Conservation (phyloP, 2,113 vertebrate species). For the Petrocephalus zakoni region DNA sequence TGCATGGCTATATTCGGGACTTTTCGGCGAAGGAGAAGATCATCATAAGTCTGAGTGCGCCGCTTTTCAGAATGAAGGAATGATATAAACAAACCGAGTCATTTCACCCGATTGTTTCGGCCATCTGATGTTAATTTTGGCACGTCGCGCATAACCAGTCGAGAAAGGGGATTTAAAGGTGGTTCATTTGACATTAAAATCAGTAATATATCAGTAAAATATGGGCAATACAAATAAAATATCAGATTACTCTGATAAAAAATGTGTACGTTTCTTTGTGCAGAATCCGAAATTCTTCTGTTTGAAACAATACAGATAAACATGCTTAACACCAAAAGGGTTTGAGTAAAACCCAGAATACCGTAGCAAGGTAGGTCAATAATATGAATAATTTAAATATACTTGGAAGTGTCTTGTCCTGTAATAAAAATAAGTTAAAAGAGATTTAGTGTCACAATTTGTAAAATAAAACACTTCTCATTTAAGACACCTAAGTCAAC, state of each 20-base stretch:
- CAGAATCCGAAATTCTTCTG: neutral
- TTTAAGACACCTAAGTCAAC: neutral
- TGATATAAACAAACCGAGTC: neutral
- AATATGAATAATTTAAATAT: neutral
- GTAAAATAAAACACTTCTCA: neutral
- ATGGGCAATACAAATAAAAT: neutral
- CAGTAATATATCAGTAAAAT: neutral
- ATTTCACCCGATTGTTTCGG: neutral
- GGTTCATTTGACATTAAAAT: neutral
- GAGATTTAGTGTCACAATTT: neutral
- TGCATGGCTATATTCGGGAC: slow-evolving; percentile 27
- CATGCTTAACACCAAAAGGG: neutral
- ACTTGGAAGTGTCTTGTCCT: neutral
- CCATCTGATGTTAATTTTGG: neutral
- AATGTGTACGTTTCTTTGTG: neutral
- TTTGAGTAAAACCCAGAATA: neutral
- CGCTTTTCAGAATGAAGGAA: neutral
- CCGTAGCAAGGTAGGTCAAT: neutral
- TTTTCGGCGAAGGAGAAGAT: slow-evolving; percentile 19
- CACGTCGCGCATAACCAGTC: neutral
- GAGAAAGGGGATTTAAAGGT: neutral
- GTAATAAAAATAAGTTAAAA: neutral
- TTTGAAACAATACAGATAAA: neutral
- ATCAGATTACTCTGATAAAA: neutral
- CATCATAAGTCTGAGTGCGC: neutral